A percentile compares a stretch with the other conserved stretches of the same genome.
These are phyloP conservation scores for Vimba vimba DNA, from an alignment of 2,113 vertebrate species.

Conservation along the genomic window DNA sequence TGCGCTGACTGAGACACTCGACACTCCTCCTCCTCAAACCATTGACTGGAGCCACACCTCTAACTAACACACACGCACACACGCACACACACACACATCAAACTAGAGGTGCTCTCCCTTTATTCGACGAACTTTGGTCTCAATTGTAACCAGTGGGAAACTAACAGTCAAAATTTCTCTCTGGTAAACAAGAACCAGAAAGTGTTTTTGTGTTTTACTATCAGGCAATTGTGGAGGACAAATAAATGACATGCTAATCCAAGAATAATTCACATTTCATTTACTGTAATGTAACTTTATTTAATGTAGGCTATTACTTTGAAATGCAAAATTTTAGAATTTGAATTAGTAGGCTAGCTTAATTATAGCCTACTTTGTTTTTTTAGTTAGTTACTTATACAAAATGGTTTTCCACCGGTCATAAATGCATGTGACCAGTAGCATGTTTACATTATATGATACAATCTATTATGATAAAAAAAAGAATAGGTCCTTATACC, in stretches of 20 bases:
- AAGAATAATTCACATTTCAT: background rate
- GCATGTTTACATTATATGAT: background rate
- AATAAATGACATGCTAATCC: background rate
- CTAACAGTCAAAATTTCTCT: background rate
- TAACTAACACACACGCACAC: background rate
- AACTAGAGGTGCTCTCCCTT: background rate
- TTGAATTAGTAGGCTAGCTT: too few relatives aligned
- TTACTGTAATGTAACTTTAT: background rate
- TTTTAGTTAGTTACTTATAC: background rate
- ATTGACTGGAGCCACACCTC: conserved; percentile 40
- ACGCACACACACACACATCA: background rate
- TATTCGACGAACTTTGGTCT: background rate
- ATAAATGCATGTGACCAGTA: background rate
- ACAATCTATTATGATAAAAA: background rate
- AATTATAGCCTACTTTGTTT: background rate
- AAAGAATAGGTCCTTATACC: background rate
- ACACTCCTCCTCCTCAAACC: conserved; percentile 38
- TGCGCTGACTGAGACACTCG: background rate
- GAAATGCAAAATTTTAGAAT: too few relatives aligned
- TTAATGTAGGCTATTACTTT: background rate
- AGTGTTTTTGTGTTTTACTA: background rate
- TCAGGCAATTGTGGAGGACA: background rate
- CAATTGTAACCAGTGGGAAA: background rate
- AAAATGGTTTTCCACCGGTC: background rate
- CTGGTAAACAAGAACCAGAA: background rate